A percentile compares a stretch with the other conserved stretches of the same genome.
phyloP scores from a whole-genome alignment of 2,797 vertebrate genomes.

The Trematomus bernacchii region DNA sequence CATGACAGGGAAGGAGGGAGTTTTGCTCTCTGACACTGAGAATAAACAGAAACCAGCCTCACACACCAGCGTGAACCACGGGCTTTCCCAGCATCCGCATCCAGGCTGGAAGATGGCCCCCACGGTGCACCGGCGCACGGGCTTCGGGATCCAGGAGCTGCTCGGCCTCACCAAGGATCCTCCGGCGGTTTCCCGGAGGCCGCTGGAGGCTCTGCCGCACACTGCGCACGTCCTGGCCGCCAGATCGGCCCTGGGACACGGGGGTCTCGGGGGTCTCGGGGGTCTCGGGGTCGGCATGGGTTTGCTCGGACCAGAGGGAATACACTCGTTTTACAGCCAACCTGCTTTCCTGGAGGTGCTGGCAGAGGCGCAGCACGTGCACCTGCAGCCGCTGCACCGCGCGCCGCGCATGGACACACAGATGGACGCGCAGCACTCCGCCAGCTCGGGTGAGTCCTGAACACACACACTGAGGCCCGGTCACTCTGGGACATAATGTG shows the following conservation, averaged over 20 bases:
- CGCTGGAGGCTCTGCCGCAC: conserved; percentile 90
- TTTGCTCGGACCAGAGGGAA: conserved; percentile 90
- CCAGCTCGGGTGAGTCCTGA: conserved; percentile 91
- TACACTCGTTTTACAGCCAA: conserved; percentile 95
- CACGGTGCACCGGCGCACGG: conserved; percentile 90
- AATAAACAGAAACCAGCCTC: conserved; percentile 84
- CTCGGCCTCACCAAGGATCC: conserved; percentile 97
- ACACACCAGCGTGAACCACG: conserved; percentile 63
- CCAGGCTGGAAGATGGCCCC: conserved; percentile 78
- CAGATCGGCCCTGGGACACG: conserved; percentile 90
- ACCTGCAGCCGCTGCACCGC: conserved; percentile 92
- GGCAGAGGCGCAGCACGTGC: conserved; percentile 92
- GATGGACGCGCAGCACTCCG: conserved; percentile 90
- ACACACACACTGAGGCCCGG: not conserved
- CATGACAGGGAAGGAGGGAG: conserved; percentile 95
- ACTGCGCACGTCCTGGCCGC: conserved; percentile 91
- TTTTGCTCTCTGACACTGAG: conserved; percentile 86
- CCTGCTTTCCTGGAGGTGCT: conserved; percentile 95
- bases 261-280: conserved; percentile 85
- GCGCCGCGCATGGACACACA: conserved; percentile 83
- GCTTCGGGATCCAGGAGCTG: conserved; percentile 98
- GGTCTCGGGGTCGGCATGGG: conserved; percentile 92
- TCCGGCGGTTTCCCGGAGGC: conserved; percentile 85
- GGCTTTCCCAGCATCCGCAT: conserved; percentile 66
- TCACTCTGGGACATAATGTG: not conserved